phyloP scores from a whole-genome alignment of 2,113 vertebrate genomes.

The Tauraco erythrolophus region DNA sequence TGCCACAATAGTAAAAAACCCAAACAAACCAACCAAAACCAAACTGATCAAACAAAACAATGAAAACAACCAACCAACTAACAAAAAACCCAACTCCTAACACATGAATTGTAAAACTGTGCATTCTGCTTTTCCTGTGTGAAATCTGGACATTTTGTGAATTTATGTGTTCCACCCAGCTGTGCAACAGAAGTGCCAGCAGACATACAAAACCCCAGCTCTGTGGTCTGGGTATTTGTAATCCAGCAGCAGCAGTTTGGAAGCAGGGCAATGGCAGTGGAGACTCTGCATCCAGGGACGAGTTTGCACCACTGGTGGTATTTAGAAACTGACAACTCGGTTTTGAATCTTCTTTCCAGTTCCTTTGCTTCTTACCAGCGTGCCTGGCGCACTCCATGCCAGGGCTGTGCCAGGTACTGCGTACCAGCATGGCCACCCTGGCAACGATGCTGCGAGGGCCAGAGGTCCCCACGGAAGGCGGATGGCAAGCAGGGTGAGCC shows the following conservation, averaged over 20 bases:
- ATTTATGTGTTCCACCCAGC: background rate
- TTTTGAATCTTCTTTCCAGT: background rate
- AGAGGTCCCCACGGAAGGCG: fast-evolving
- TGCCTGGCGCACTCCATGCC: background rate
- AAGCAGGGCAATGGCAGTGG: background rate
- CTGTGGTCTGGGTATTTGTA: background rate
- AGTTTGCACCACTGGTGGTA: background rate
- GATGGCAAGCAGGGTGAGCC: background rate
- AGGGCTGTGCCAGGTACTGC: background rate
- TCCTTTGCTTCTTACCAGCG: background rate
- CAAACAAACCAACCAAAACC: background rate
- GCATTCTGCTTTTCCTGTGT: background rate
- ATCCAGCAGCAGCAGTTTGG: background rate
- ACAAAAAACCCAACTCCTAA: fast-evolving
- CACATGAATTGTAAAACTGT: background rate
- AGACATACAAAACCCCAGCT: background rate
- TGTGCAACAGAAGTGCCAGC: background rate
- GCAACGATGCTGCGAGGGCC: background rate
- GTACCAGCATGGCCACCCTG: fast-evolving
- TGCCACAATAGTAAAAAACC: background rate
- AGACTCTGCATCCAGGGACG: fast-evolving
- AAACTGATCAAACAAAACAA: background rate
- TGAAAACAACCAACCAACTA: background rate
- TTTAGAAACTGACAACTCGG: background rate
- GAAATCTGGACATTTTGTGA: background rate